phyloP scores from a whole-genome alignment of 1,140 invertebrate genomes.

The Liolophura sinensis region DNA sequence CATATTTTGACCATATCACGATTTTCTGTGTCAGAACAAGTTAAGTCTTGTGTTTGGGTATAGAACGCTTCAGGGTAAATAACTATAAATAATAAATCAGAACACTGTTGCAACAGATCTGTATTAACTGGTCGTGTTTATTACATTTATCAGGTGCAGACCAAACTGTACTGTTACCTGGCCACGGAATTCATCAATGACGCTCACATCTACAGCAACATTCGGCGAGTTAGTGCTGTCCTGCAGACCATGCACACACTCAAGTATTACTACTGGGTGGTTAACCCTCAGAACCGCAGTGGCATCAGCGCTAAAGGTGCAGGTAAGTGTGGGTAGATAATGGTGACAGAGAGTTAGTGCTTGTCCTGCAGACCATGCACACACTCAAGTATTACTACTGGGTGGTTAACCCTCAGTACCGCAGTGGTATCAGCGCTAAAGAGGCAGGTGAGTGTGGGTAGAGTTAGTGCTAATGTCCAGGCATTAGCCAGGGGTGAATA shows the following conservation, averaged over 20 bases:
- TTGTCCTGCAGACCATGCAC: constrained; percentile 94
- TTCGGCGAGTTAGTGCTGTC: constrained; percentile 93
- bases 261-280: constrained; percentile 99
- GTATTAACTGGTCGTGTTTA: too few relatives aligned
- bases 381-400: constrained; percentile 99
- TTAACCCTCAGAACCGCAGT: constrained; percentile 91
- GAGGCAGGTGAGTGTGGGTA: constrained; percentile 75
- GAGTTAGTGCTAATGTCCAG: too few relatives aligned
- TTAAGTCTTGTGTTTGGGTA: too few relatives aligned
- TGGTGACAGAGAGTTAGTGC: constrained; percentile 74
- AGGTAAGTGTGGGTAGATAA: constrained; percentile 67
- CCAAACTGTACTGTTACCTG: constrained; percentile 93
- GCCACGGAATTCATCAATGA: constrained; percentile 97
- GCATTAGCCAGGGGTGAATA: too few relatives aligned
- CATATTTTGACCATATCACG: too few relatives aligned
- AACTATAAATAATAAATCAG: too few relatives aligned
- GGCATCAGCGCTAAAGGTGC: constrained; percentile 92
- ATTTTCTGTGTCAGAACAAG: too few relatives aligned
- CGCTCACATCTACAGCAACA: constrained; percentile 96
- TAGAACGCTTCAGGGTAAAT: too few relatives aligned
- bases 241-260: constrained; percentile 97
- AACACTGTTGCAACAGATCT: too few relatives aligned
- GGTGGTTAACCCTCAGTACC: constrained; percentile 92
- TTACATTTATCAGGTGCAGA: constrained; percentile 69
- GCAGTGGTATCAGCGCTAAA: constrained; percentile 93